phyloP scores from a whole-genome alignment of 1,140 invertebrate genomes.

The Tribolium castaneum region DNA sequence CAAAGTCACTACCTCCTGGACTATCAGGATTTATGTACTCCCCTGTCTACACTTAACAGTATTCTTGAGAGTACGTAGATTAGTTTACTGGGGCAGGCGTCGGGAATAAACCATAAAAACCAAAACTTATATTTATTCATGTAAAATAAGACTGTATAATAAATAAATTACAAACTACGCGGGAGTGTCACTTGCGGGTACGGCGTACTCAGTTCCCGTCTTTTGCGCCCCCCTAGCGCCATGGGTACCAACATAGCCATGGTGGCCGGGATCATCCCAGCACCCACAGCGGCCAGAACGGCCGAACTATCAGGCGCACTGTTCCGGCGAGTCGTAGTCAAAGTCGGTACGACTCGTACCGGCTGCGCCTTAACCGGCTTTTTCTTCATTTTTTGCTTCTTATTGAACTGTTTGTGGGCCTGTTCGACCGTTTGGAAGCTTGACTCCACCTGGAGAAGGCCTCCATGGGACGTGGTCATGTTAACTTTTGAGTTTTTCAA shows the following conservation, averaged over 20 bases:
- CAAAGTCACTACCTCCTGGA: too few relatives aligned
- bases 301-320: slow-evolving; percentile 68
- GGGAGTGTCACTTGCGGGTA: slow-evolving; percentile 21
- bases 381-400: slow-evolving; percentile 50
- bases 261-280: slow-evolving; percentile 81
- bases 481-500: slow-evolving; percentile 72
- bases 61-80: slow-evolving; percentile 44
- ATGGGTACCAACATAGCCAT: slow-evolving; percentile 84
- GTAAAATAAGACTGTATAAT: slow-evolving; percentile 40
- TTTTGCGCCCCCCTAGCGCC: slow-evolving; percentile 70
- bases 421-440: slow-evolving; percentile 78
- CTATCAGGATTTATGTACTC: slow-evolving; percentile 27
- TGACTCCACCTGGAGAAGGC: slow-evolving; percentile 78
- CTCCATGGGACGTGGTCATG: slow-evolving; percentile 79
- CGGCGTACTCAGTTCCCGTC: background rate
- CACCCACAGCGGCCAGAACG: slow-evolving; percentile 77
- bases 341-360: slow-evolving; percentile 6
- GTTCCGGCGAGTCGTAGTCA: slow-evolving; percentile 46
- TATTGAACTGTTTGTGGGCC: slow-evolving; percentile 54
- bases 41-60: background rate
- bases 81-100: background rate
- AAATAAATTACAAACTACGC: slow-evolving; percentile 35
- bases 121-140: slow-evolving; percentile 22
- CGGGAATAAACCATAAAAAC: slow-evolving; percentile 6
- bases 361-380: slow-evolving; percentile 39